Evolutionary conservation across 2,888 invertebrate species (phyloP).

Genomic region (Xiphydria camelus): DNA sequence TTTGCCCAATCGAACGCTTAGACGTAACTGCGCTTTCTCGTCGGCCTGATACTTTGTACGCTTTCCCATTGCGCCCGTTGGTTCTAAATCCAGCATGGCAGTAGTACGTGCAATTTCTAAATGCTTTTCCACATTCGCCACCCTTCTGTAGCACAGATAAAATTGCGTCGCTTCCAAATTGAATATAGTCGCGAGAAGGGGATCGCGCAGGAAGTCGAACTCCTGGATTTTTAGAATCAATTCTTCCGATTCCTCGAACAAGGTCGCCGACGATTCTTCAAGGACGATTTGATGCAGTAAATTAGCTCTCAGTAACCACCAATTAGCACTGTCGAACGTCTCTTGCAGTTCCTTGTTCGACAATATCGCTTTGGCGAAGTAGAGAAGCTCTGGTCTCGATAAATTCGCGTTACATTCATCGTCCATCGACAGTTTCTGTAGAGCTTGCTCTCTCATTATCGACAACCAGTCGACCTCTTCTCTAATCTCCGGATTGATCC

Average conservation of each 20-base stretch:
- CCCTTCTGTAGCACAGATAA: constrained; percentile 74
- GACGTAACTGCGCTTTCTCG: constrained; percentile 78
- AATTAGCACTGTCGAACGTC: constrained; percentile 60
- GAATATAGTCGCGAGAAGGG: constrained; percentile 53
- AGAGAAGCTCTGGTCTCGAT: constrained; percentile 41
- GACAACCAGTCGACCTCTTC: constrained; percentile 42
- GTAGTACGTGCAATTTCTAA: constrained; percentile 67
- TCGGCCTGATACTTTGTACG: constrained; percentile 87
- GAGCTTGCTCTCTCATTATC: constrained; percentile 36
- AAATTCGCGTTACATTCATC: constrained; percentile 52
- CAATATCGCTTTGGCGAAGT: constrained; percentile 56
- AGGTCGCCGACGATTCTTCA: constrained; percentile 73
- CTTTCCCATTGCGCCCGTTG: constrained; percentile 82
- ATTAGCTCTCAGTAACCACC: constrained; percentile 72
- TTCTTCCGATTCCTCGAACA: constrained; percentile 65
- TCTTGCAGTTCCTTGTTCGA: constrained; percentile 52
- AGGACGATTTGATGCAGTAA: constrained; percentile 76
- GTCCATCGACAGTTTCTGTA: constrained; percentile 47
- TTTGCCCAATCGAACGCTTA: constrained; percentile 65
- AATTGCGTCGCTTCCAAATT: constrained; percentile 68
- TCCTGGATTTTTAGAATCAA: constrained; percentile 54
- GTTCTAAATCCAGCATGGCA: constrained; percentile 69
- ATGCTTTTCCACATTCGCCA: constrained; percentile 71
- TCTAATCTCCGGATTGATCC: constrained; percentile 71
- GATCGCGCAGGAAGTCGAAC: constrained; percentile 23